phyloP scores from a whole-genome alignment of 2,113 vertebrate genomes.

The Mobula birostris region DNA sequence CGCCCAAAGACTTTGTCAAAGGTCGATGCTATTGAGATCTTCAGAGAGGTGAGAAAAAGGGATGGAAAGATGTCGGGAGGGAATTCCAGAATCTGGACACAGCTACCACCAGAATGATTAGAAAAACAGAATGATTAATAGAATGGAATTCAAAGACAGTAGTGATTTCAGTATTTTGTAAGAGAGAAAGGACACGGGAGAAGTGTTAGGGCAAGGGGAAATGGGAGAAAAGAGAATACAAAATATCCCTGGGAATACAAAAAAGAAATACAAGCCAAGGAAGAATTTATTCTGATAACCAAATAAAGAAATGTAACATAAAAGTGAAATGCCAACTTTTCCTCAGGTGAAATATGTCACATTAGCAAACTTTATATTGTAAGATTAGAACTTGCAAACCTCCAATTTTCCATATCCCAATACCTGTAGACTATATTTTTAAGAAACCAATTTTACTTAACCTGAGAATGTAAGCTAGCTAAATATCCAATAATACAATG shows the following conservation, averaged over 20 bases:
- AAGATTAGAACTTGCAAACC: neutral
- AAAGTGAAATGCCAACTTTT: neutral
- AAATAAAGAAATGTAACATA: neutral
- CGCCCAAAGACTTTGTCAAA: no score
- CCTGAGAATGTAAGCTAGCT: neutral
- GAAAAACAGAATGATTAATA: no score
- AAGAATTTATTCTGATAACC: neutral
- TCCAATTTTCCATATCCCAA: neutral
- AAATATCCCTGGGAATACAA: no score
- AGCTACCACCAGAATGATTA: no score
- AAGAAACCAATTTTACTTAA: neutral
- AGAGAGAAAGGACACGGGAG: no score
- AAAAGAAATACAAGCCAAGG: neutral
- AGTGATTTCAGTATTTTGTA: no score
- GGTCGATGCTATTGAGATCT: no score
- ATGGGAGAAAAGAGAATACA: neutral
- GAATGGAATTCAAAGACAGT: no score
- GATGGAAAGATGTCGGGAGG: no score
- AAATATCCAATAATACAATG: neutral
- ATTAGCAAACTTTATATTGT: neutral
- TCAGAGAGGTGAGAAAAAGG: no score
- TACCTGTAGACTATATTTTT: neutral
- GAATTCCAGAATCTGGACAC: no score
- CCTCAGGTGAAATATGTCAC: neutral
- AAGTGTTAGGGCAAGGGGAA: neutral